Evolutionary conservation across 2,888 invertebrate species (phyloP), one percentile per base, ranked within the genome.

Genomic region (Ptilodon capucinus): DNA sequence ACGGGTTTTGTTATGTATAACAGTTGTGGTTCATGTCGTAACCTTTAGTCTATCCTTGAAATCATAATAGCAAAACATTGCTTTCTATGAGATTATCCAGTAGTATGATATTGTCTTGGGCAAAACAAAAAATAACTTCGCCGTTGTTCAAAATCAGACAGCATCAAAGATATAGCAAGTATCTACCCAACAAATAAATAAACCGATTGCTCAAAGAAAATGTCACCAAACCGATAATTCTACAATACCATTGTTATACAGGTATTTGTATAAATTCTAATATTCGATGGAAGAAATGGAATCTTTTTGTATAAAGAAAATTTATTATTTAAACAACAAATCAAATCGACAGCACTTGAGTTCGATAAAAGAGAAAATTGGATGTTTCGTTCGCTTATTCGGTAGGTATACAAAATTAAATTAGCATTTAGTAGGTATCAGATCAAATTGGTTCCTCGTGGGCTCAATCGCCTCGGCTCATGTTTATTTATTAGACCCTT

Each of bases 401-500:
- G 51, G 53, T 62, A 54, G 57, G 64, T 75, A 73, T 75, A 69
- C 72, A 73, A 79, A 77, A 81, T 79, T 78, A 72, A 79, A 83
- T 81, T 83, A 82, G 70, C 82, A 81, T 83, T 83, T 81, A 83
- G 76, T 79, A 74, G 77, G 77, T 78, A 81, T 77, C 78, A 73
- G 76, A 80, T 79, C 72, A 72, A 79, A 76, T 81, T 77, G 74
- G 75, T 75, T 77, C 65, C 69, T 65, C 71, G 70, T 77, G 71
- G 74, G 74, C 69, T 72, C 72, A 68, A 79, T 76, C 65, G 71
- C 65, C 70, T 61, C 54, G 57, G 65, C 73, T 86, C 82, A 86
- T 86, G 86, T 86, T 82, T 86, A 86, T 86, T 86, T 87, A 85
- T 81, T 69, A 83, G 83, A 74, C 81, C 80, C 80, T 79, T 73